Conservation (phyloP, 2,113 vertebrate species). For the Lepisosteus osseus region DNA sequence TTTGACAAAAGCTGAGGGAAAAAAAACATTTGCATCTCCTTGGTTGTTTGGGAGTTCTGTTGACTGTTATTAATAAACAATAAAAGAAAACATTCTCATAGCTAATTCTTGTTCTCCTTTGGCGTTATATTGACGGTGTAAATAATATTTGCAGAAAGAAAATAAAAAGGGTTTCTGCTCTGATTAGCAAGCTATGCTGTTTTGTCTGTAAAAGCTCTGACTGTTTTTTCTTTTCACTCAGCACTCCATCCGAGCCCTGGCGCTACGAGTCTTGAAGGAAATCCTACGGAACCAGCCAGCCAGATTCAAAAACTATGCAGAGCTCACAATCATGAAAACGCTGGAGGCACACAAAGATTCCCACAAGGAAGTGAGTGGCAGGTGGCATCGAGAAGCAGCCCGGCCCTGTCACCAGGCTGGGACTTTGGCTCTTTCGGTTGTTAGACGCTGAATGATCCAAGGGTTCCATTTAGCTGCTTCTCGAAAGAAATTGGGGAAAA, state of each 20-base stretch:
- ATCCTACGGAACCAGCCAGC: constrained; percentile 94
- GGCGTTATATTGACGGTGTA: not conserved
- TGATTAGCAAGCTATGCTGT: not conserved
- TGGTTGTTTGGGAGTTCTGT: too few relatives aligned
- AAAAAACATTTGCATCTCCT: too few relatives aligned
- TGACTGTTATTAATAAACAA: not conserved
- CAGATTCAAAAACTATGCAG: constrained; percentile 95
- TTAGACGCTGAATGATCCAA: too few relatives aligned
- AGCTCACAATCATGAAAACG: constrained; percentile 98
- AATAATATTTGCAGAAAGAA: too few relatives aligned
- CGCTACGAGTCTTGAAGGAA: constrained; percentile 88
- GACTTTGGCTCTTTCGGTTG: too few relatives aligned
- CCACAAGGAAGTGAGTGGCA: constrained; percentile 86
- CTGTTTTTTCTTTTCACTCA: constrained; percentile 33
- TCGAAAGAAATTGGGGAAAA: too few relatives aligned
- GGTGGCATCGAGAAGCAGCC: too few relatives aligned
- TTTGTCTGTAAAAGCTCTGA: not conserved
- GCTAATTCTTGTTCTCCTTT: not conserved
- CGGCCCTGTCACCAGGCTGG: too few relatives aligned
- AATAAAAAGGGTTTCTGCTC: not conserved
- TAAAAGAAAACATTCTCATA: not conserved
- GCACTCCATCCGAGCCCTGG: constrained; percentile 92
- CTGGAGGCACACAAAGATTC: constrained; percentile 97
- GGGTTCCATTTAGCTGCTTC: too few relatives aligned
- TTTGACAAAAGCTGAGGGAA: too few relatives aligned